These are phyloP conservation scores for Seira ritae DNA, from an alignment of 2,888 invertebrate genomes.

Conservation along the genomic window DNA sequence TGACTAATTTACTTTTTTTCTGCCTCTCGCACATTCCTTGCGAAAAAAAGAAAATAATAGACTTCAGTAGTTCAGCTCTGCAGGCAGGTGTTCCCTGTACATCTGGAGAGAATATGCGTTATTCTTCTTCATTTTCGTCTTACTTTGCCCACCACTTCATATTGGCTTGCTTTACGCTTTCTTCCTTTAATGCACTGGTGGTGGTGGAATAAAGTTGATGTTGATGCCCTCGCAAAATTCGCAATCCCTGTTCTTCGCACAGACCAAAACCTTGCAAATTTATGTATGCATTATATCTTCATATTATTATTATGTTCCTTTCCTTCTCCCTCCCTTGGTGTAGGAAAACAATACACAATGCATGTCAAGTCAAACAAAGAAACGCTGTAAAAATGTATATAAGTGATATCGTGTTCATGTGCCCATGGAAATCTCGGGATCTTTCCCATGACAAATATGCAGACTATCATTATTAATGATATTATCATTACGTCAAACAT, in stretches of 20 bases:
- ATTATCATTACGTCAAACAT: conserved; percentile 6
- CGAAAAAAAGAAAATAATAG: background rate
- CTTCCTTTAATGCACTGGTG: no score
- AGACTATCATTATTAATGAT: conserved; percentile 10
- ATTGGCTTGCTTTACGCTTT: no score
- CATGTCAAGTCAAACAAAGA: background rate
- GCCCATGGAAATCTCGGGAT: background rate
- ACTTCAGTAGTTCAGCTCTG: background rate
- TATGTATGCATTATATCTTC: no score
- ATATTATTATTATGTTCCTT: no score
- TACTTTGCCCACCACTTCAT: background rate
- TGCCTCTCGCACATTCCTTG: background rate
- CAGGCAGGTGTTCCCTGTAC: background rate
- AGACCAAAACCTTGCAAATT: no score
- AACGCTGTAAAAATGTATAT: background rate
- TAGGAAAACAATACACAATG: background rate
- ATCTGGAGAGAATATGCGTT: background rate
- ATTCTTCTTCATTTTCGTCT: background rate
- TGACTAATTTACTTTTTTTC: conserved; percentile 31
- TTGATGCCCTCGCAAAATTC: background rate
- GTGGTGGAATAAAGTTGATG: background rate
- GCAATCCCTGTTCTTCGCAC: no score
- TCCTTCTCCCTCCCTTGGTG: background rate
- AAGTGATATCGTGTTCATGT: background rate
- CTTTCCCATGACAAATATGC: background rate